phyloP scores from a whole-genome alignment of 2,113 vertebrate genomes.

The Apteryx owenii region DNA sequence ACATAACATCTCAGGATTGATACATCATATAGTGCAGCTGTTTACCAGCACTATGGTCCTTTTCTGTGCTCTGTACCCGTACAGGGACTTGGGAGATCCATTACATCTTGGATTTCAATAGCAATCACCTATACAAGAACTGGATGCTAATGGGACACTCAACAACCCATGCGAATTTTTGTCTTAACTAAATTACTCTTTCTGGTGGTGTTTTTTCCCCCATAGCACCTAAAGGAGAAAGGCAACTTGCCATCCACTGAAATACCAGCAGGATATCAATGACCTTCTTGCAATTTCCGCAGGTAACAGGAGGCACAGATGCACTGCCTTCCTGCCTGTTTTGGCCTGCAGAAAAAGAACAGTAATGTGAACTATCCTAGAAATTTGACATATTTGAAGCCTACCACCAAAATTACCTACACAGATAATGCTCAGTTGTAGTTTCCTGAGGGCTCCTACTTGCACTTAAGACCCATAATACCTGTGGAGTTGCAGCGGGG shows the following conservation, averaged over 20 bases:
- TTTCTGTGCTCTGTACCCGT: not conserved
- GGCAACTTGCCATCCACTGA: not conserved
- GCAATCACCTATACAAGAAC: not conserved
- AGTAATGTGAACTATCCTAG: not conserved
- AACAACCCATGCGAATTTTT: not conserved
- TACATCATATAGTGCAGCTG: too few species aligned
- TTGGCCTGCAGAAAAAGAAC: not conserved
- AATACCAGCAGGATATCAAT: not conserved
- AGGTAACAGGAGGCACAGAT: rapidly evolving
- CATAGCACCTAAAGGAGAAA: not conserved
- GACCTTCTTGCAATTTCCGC: not conserved
- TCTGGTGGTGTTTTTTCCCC: not conserved
- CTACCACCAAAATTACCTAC: not conserved
- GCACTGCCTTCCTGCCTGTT: not conserved
- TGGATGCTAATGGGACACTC: not conserved
- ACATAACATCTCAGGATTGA: not conserved
- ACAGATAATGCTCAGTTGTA: not conserved
- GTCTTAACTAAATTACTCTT: not conserved
- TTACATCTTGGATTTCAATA: not conserved
- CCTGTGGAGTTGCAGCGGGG: not conserved
- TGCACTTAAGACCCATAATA: not conserved
- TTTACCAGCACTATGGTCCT: not conserved
- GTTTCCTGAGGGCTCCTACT: not conserved
- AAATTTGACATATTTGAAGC: rapidly evolving
- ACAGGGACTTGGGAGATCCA: not conserved